phyloP scores from a whole-genome alignment of 2,888 invertebrate species.

The Physocephala rufipes region DNA sequence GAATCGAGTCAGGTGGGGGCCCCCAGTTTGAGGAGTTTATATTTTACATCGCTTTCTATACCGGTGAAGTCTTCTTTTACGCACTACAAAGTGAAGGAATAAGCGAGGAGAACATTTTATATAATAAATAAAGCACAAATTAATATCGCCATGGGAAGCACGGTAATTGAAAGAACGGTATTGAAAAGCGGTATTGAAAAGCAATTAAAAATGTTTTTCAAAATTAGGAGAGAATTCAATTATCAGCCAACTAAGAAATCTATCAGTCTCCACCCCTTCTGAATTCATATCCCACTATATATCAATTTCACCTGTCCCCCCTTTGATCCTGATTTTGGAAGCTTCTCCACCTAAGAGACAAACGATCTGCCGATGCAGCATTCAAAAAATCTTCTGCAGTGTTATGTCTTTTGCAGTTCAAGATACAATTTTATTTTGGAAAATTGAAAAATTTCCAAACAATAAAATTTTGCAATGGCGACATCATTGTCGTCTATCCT shows the following conservation, averaged over 20 bases:
- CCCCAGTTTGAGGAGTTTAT: too few species aligned
- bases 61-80: too few species aligned
- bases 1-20: too few species aligned
- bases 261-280: not conserved
- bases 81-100: not conserved
- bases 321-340: too few species aligned
- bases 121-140: not conserved
- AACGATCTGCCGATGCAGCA: not conserved
- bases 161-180: too few species aligned
- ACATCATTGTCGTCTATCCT: constrained; percentile 18
- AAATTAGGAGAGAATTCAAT: not conserved
- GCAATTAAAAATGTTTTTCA: too few species aligned
- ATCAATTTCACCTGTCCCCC: not conserved
- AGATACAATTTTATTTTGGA: constrained; percentile 43
- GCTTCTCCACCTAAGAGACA: not conserved
- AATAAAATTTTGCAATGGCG: constrained; percentile 61
- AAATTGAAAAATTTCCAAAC: constrained; percentile 65
- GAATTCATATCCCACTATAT: not conserved
- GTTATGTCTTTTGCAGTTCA: constrained; percentile 10
- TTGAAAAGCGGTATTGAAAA: too few species aligned
- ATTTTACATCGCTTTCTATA: too few species aligned
- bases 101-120: not conserved
- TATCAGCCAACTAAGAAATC: not conserved
- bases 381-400: not conserved
- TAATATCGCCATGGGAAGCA: not conserved